These are phyloP conservation scores for Thalassophryne amazonica DNA, from an alignment of 2,797 vertebrate species.

Conservation along the genomic window DNA sequence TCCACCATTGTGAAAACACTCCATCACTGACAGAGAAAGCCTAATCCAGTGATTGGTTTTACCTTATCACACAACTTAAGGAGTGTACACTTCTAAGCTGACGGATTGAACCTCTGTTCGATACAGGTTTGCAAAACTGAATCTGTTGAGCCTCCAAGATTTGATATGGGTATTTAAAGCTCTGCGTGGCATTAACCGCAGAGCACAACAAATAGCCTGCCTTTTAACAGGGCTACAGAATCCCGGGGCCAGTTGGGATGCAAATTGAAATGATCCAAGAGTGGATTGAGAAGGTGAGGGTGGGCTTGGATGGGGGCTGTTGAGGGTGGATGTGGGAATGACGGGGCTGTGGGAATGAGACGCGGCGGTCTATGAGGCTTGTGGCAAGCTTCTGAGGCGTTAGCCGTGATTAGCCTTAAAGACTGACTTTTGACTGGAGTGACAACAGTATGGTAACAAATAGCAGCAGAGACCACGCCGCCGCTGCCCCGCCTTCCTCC, in stretches of 20 bases:
- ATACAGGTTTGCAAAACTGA: slow-evolving; percentile 88
- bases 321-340: slow-evolving; percentile 46
- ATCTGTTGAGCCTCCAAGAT: slow-evolving; percentile 87
- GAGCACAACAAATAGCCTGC: slow-evolving; percentile 86
- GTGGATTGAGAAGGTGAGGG: slow-evolving; percentile 77
- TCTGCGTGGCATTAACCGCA: slow-evolving; percentile 82
- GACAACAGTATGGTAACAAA: slow-evolving; percentile 51
- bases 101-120: slow-evolving; percentile 84
- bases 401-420: slow-evolving; percentile 57
- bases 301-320: slow-evolving; percentile 58
- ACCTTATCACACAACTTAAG: slow-evolving; percentile 86
- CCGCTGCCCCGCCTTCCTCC: background rate
- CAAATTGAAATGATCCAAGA: slow-evolving; percentile 83
- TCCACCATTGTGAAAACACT: slow-evolving; percentile 57
- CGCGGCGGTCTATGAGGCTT: slow-evolving; percentile 45
- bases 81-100: slow-evolving; percentile 86
- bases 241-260: slow-evolving; percentile 77
- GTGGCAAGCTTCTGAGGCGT: slow-evolving; percentile 42
- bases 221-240: slow-evolving; percentile 81
- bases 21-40: slow-evolving; percentile 70
- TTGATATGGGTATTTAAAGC: slow-evolving; percentile 89
- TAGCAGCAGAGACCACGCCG: background rate
- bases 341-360: slow-evolving; percentile 43
- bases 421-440: slow-evolving; percentile 47
- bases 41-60: slow-evolving; percentile 86